These are phyloP conservation scores for Pangasius larnaudii DNA, from an alignment of 2,797 vertebrate genomes.

Conservation along the genomic window DNA sequence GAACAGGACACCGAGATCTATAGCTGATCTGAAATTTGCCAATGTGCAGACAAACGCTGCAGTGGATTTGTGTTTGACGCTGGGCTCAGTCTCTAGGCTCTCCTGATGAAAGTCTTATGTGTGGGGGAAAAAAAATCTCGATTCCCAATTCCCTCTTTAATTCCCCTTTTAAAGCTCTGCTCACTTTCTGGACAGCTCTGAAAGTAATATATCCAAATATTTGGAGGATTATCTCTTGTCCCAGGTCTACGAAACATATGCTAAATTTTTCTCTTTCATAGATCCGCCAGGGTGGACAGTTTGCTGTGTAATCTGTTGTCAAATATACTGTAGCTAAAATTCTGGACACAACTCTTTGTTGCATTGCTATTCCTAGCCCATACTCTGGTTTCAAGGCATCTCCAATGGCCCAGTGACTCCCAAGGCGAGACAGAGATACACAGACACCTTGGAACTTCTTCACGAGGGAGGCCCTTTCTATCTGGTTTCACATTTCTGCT, in stretches of 20 bases:
- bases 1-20: conserved; percentile 46
- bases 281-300: not conserved
- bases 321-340: conserved; percentile 34
- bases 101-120: conserved; percentile 16
- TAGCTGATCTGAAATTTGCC: conserved; percentile 48
- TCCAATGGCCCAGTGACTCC: conserved; percentile 33
- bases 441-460: conserved; percentile 32
- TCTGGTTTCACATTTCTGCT: conserved; percentile 42
- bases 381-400: conserved; percentile 43
- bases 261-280: conserved; percentile 16
- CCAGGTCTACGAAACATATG: not conserved
- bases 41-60: conserved; percentile 39
- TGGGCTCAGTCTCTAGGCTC: conserved; percentile 13
- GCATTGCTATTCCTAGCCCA: conserved; percentile 45
- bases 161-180: conserved; percentile 5
- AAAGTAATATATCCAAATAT: conserved; percentile 40
- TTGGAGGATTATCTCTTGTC: conserved; percentile 27
- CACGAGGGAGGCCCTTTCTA: conserved; percentile 36
- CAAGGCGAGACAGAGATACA: conserved; percentile 37
- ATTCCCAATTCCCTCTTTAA: conserved; percentile 43
- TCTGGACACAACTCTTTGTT: conserved; percentile 42
- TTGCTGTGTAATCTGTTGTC: conserved; percentile 34
- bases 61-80: conserved; percentile 37
- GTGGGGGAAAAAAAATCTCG: not conserved
- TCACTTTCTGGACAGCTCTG: conserved; percentile 21